These are phyloP conservation scores for Dromius quadrimaculatus DNA, from an alignment of 2,888 invertebrate species.

Conservation along the genomic window DNA sequence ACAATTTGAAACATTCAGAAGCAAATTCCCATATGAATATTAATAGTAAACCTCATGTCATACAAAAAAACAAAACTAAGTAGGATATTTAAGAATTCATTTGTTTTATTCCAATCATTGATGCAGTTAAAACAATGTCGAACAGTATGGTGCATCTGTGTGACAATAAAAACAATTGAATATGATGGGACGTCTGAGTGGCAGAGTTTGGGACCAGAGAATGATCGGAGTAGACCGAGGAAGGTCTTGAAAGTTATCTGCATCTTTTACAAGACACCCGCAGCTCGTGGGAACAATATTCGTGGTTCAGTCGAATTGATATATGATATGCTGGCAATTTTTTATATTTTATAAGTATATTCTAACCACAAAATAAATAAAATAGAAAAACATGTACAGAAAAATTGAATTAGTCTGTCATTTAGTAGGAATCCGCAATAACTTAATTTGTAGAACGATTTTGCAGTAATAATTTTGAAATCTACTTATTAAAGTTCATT, in stretches of 20 bases:
- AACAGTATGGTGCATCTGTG: conserved; percentile 44
- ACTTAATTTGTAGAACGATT: too few relatives aligned
- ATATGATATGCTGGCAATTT: not conserved
- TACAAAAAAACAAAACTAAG: conserved; percentile 1
- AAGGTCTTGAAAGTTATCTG: conserved; percentile 1
- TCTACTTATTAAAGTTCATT: too few relatives aligned
- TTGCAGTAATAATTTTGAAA: too few relatives aligned
- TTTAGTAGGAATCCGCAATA: too few relatives aligned
- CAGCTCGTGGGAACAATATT: conserved; percentile 31
- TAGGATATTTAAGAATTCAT: conserved; percentile 17
- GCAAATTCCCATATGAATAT: conserved; percentile 28
- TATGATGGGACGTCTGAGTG: conserved; percentile 43
- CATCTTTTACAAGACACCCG: conserved; percentile 31
- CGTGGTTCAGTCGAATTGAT: not conserved
- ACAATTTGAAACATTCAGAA: conserved; percentile 14
- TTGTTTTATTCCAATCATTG: conserved; percentile 15
- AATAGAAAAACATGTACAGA: too few relatives aligned
- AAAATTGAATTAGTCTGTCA: too few relatives aligned
- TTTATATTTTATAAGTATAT: not conserved
- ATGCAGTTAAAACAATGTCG: conserved; percentile 6
- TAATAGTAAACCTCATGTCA: not conserved
- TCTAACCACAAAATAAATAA: too few relatives aligned
- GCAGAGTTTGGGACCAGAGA: conserved; percentile 14
- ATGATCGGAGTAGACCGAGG: not conserved
- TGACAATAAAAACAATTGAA: conserved; percentile 49